Conservation (phyloP, 1,140 invertebrate species). For the Pentalonia nigronervosa region DNA sequence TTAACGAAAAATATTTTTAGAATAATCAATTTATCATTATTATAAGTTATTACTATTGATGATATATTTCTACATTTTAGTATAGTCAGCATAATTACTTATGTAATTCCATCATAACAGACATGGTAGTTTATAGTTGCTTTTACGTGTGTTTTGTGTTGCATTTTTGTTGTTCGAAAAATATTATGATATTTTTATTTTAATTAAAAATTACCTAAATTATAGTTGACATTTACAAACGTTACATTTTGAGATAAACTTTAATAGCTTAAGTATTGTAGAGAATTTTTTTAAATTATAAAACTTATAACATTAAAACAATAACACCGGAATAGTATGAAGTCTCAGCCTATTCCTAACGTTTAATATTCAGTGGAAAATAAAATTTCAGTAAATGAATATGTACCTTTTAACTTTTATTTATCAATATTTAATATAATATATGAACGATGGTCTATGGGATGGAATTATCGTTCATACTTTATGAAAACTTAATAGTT, state of each 20-base stretch:
- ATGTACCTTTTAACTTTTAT: too few relatives aligned
- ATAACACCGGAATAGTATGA: neutral
- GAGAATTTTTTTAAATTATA: neutral
- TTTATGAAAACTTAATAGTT: too few relatives aligned
- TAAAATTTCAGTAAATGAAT: neutral
- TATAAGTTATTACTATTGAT: neutral
- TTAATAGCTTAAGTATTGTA: neutral
- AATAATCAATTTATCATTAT: neutral
- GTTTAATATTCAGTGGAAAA: neutral
- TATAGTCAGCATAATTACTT: neutral
- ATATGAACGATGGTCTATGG: too few relatives aligned
- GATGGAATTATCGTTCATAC: too few relatives aligned
- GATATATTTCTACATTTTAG: neutral
- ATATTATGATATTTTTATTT: too few relatives aligned
- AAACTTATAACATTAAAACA: neutral
- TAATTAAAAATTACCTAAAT: too few relatives aligned
- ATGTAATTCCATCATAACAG: neutral
- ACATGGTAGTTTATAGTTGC: neutral
- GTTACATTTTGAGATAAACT: neutral
- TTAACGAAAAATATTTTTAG: neutral
- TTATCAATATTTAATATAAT: too few relatives aligned
- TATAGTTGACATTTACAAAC: neutral
- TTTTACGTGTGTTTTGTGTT: neutral
- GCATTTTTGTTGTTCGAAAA: neutral
- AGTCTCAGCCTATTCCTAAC: neutral